Evolutionary conservation across 2,888 invertebrate genomes (phyloP), one percentile per base, ranked within the genome.

Genomic region (Cataglyphis albicans): DNA sequence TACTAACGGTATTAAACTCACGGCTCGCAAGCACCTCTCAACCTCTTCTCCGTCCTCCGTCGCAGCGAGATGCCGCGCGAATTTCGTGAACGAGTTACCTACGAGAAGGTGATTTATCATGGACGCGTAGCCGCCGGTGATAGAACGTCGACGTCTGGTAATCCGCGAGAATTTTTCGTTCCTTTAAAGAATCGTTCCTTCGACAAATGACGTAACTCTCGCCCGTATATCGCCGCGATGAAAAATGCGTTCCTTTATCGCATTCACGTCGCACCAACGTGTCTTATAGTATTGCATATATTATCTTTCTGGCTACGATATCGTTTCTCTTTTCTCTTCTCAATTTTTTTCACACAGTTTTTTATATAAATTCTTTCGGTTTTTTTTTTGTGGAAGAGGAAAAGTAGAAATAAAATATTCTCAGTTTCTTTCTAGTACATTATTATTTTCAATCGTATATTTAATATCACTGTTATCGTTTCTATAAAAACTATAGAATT

Each of bases 1-100:
- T 86, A 84, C 86, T 89, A 90, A 90, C 89, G 89, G 89, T 89
- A 89, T 90, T 87, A 89, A 89, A 88, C 84, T 82, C 76, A 65
- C 82, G 76, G 67, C 70, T 68, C 68, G 72, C 32, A n/a, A 55
- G 32, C 55, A 82, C 83, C 72, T 82, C 83, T 82, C 83, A 65
- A 81, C 84, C 86, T 52, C 78, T 63, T 68, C 82, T 70, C 72
- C 74, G 32, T 41, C 29, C 25, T 32, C 41, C 44, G 57, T 72
- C 82, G 72, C 70, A 67, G 80, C 44, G 68, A n/a, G 65, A 76
- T 59, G 81, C 67, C 86, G 73, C 86, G 84, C 72, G 87, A 88
- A 90, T 90, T 90, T 90, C 88, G 86, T 85, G 87, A 83, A 89
- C 85, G 82, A 81, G 75, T 87, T 82, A 81, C 75, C 87, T 89